Base-by-base conservation (phyloP, 2,888 invertebrate species). In the Acanthosepion lycidas region DNA sequence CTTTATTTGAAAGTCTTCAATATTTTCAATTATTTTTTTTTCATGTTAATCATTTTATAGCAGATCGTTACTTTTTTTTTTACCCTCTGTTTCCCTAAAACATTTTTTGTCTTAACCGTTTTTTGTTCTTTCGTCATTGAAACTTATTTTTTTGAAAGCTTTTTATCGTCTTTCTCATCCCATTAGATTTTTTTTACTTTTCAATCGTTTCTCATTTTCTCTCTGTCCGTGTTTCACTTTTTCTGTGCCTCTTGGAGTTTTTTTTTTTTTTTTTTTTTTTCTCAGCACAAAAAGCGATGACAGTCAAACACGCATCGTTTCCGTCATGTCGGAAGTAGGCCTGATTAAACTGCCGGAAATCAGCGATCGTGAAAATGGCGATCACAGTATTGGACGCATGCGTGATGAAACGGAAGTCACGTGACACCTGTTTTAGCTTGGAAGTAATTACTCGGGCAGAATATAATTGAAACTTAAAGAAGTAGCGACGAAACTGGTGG, bases 281-380 rank as follows among this genome's bases (percentile, higher is more conserved):
- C n/a, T 33, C 55, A 51, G 6, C n/a, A 28, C 55, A 33, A 33
- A 93, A 93, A 49, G 23, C 53, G 53, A 93, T 93, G 93, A 93
- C 93, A 93, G 93, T 93, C n/a, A 93, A 93, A 93, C 93, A 93
- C 93, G 93, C 93, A 93, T 93, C 93, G 53, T 15, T 93, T 93
- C 93, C 93, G 93, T 48, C 49, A 53, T 53, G 93, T 28, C 93
- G 93, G 93, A 93, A 93, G 93, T 93, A 51, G 93, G 51, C 53
- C 93, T 93, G 93, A 93, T 93, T 93, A 93, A 93, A 93, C 93
- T 93, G 93, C 93, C 93, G 93, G 93, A 93, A 93, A 53, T 93
- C 93, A 53, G 23, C 93, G 53, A 51, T 93, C 93, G 93, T 53
- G 53, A 93, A 93, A 53, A 51, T 51, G 53, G 51, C 49, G 93